These are phyloP conservation scores for Hyalella azteca DNA, from an alignment of 2,888 invertebrate species.

Conservation along the genomic window DNA sequence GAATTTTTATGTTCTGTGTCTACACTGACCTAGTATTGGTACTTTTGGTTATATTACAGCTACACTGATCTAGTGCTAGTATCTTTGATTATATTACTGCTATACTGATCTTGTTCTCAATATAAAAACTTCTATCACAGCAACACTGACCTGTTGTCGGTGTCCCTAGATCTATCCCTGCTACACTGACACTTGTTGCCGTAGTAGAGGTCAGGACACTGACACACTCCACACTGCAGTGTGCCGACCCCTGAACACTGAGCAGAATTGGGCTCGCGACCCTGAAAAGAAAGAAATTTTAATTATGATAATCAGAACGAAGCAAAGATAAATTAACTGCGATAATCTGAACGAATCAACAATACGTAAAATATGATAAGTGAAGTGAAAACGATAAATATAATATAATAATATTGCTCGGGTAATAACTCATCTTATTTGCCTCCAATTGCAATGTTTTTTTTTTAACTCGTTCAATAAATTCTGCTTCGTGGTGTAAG, in stretches of 20 bases:
- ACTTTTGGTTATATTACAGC: not conserved
- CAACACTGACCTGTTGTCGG: conserved; percentile 30
- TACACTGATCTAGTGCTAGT: not conserved
- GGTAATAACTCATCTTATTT: no score
- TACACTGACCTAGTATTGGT: not conserved
- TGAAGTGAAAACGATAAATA: no score
- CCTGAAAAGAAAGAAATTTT: not conserved
- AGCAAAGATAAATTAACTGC: no score
- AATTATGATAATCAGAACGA: no score
- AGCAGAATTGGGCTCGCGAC: not conserved
- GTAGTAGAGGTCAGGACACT: conserved; percentile 15
- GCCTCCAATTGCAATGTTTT: no score
- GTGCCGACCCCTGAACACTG: conserved; percentile 39
- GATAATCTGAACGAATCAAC: no score
- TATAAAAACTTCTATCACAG: not conserved
- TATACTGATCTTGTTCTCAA: not conserved
- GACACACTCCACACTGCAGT: conserved; percentile 45
- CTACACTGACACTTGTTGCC: conserved; percentile 46
- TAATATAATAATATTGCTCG: no score
- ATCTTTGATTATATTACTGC: not conserved
- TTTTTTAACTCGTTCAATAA: no score
- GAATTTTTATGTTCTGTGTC: not conserved
- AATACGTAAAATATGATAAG: no score
- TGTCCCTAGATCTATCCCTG: not conserved
- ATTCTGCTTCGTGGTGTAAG: no score